phyloP scores from a whole-genome alignment of 2,113 vertebrate genomes.

The Laticauda laticaudata region DNA sequence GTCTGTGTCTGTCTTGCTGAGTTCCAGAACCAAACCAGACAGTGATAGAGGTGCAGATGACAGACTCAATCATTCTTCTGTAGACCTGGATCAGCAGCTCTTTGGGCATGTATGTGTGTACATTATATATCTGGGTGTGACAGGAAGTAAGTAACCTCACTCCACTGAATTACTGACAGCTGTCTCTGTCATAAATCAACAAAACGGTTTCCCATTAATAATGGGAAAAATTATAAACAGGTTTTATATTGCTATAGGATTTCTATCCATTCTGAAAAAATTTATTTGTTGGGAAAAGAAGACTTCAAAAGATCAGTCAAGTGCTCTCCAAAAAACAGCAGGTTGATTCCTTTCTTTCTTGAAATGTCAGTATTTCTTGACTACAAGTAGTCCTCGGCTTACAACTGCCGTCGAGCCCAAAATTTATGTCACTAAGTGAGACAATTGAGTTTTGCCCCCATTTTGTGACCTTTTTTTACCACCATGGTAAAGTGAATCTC shows the following conservation, averaged over 20 bases:
- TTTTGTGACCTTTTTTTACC: too few species aligned
- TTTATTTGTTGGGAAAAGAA: slow-evolving; percentile 1
- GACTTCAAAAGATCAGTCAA: slow-evolving; percentile 4
- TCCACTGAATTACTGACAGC: slow-evolving; percentile 45
- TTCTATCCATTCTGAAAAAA: slow-evolving; percentile 20
- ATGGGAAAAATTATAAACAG: slow-evolving; percentile 32
- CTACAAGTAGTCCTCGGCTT: background rate
- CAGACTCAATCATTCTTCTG: too few species aligned
- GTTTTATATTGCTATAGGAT: slow-evolving; percentile 17
- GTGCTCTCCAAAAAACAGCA: slow-evolving; percentile 27
- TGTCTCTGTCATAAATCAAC: slow-evolving; percentile 34
- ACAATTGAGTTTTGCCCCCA: too few species aligned
- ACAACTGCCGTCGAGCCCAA: too few species aligned
- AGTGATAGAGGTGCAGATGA: too few species aligned
- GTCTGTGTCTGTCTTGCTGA: background rate
- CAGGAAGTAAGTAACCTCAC: slow-evolving; percentile 60
- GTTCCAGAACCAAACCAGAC: too few species aligned
- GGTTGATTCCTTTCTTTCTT: background rate
- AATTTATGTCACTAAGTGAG: too few species aligned
- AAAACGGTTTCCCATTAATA: slow-evolving; percentile 24
- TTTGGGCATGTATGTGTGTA: too few species aligned
- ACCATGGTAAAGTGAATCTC: too few species aligned
- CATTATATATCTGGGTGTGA: slow-evolving; percentile 28
- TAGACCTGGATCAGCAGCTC: too few species aligned
- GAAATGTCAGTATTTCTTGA: background rate